A percentile compares a stretch with the other conserved stretches of the same genome.
Evolutionary conservation across 2,113 vertebrate species (phyloP).

Genomic region (Apeltes quadracus): DNA sequence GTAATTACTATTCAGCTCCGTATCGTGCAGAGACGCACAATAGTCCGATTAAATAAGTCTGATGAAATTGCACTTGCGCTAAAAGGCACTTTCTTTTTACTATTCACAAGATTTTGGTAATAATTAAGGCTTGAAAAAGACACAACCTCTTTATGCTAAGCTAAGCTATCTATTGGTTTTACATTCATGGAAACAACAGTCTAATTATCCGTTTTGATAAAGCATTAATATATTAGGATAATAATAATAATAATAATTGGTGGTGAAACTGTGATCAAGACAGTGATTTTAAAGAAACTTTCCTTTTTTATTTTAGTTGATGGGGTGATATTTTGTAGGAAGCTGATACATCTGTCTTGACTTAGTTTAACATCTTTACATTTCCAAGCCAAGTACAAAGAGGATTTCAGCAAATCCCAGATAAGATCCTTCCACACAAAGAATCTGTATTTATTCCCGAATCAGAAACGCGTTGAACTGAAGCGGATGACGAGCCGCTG

Average conservation of each 20-base stretch:
- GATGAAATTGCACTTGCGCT: neutral
- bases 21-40: constrained; percentile 21
- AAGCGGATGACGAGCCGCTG: constrained; percentile 37
- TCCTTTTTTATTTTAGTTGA: neutral
- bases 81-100: neutral
- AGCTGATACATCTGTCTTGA: neutral
- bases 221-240: neutral
- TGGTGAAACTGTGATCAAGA: neutral
- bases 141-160: neutral
- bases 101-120: neutral
- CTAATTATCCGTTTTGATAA: neutral
- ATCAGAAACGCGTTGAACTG: constrained; percentile 2
- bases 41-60: neutral
- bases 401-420: neutral
- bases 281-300: neutral
- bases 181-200: neutral
- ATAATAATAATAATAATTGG: neutral
- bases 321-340: neutral
- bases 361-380: neutral
- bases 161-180: neutral
- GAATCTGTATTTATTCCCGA: neutral
- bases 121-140: neutral
- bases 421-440: neutral
- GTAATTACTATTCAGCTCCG: constrained; percentile 40
- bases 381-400: neutral